These are phyloP conservation scores for Varanus komodoensis DNA, from an alignment of 2,113 vertebrate species.

Conservation along the genomic window DNA sequence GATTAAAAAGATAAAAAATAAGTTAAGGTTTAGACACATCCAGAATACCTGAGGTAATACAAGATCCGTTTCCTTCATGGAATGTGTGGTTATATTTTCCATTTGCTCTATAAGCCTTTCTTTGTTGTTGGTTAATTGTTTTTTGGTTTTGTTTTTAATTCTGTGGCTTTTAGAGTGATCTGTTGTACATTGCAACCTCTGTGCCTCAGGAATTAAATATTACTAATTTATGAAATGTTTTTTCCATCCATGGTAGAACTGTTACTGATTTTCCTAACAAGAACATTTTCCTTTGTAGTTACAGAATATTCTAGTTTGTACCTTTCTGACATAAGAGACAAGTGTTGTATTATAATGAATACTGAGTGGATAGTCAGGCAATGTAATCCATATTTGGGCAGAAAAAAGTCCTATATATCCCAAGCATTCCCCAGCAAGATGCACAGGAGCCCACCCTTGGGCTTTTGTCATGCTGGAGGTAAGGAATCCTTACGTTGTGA, in stretches of 20 bases:
- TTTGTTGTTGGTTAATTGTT: slow-evolving; percentile 70
- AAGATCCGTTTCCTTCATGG: slow-evolving; percentile 72
- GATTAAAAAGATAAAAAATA: slow-evolving; percentile 82
- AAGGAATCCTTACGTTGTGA: not conserved
- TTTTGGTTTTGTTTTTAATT: slow-evolving; percentile 69
- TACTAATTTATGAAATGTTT: slow-evolving; percentile 26
- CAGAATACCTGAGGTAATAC: slow-evolving; percentile 74
- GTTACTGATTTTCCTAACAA: slow-evolving; percentile 30
- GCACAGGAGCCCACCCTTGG: too few species aligned
- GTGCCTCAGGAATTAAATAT: slow-evolving; percentile 49
- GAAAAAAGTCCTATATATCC: too few species aligned
- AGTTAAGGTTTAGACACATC: slow-evolving; percentile 73
- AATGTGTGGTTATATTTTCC: slow-evolving; percentile 74
- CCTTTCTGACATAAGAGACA: not conserved
- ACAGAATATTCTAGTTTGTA: not conserved
- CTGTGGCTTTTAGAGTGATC: slow-evolving; percentile 54
- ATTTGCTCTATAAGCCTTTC: slow-evolving; percentile 59
- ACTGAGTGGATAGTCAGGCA: not conserved
- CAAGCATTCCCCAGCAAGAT: too few species aligned
- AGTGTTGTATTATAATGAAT: slow-evolving; percentile 14
- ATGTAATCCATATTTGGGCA: not conserved
- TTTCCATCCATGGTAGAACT: slow-evolving; percentile 24
- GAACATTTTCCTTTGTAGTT: not conserved
- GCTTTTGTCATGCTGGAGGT: not conserved
- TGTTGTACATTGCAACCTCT: slow-evolving; percentile 42